A percentile compares a stretch with the other conserved stretches of the same genome.
These are phyloP conservation scores for Keiferia lycopersicella DNA, from an alignment of 2,888 invertebrate species.

Conservation along the genomic window DNA sequence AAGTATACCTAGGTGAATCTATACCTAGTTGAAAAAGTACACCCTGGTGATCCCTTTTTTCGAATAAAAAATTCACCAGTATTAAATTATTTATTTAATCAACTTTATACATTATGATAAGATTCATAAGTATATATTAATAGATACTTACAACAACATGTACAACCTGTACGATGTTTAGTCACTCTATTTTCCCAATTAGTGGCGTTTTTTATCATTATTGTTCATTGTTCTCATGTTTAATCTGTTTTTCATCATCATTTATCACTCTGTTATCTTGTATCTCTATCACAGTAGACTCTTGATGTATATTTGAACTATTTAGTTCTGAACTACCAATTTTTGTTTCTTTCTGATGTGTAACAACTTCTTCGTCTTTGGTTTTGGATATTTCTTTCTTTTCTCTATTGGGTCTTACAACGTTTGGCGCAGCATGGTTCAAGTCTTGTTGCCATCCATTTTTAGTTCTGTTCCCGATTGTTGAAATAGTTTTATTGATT, in stretches of 20 bases:
- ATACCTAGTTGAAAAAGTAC: too few species aligned
- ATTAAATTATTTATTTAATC: too few species aligned
- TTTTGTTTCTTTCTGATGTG: not conserved
- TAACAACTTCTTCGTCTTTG: not conserved
- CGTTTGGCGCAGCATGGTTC: not conserved
- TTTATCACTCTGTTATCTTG: not conserved
- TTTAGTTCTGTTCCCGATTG: not conserved
- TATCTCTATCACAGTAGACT: not conserved
- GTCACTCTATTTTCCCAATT: too few species aligned
- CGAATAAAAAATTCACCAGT: too few species aligned
- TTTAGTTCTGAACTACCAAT: not conserved
- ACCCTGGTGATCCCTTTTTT: too few species aligned
- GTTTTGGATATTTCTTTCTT: not conserved
- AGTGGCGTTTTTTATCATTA: too few species aligned
- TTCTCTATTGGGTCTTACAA: not conserved
- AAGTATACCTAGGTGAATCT: too few species aligned
- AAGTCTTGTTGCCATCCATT: not conserved
- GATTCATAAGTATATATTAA: too few species aligned
- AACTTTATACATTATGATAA: too few species aligned
- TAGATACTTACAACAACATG: too few species aligned
- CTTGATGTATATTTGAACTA: not conserved
- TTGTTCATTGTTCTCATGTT: too few species aligned
- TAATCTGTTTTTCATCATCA: not conserved
- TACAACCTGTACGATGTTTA: too few species aligned
- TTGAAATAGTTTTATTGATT: not conserved